These are phyloP conservation scores for Anas flavirostris DNA, from an alignment of 2,797 vertebrate species.

Conservation along the genomic window DNA sequence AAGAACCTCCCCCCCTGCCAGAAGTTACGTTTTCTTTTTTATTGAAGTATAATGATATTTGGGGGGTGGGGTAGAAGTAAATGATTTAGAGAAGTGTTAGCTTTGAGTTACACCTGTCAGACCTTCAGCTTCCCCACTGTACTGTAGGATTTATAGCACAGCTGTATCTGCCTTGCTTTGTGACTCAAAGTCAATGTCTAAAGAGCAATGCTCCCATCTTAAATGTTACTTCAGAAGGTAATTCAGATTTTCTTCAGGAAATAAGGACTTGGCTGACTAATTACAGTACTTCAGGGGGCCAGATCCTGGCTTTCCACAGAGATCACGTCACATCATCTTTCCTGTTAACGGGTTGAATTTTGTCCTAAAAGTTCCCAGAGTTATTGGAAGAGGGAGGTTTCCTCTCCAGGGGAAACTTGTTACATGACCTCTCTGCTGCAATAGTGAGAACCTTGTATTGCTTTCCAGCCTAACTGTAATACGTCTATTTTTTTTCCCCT, in stretches of 20 bases:
- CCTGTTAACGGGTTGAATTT: not conserved
- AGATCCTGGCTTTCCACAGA: not conserved
- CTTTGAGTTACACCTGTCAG: not conserved
- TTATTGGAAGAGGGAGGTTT: not conserved
- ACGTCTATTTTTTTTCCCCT: fast-evolving
- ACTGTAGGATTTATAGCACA: not conserved
- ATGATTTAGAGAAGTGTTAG: constrained; percentile 4
- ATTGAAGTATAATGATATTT: not conserved
- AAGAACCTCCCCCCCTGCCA: not conserved
- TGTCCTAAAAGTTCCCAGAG: not conserved
- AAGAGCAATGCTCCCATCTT: not conserved
- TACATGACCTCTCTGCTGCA: not conserved
- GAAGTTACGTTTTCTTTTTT: constrained; percentile 15
- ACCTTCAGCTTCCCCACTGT: not conserved
- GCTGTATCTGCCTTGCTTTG: not conserved
- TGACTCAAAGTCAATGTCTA: not conserved
- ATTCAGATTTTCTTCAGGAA: not conserved
- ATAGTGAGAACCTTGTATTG: not conserved
- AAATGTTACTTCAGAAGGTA: not conserved
- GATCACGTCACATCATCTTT: not conserved
- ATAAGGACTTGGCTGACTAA: not conserved
- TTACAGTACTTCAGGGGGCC: not conserved
- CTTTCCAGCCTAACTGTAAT: not conserved
- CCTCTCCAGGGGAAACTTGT: not conserved
- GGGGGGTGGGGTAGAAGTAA: not conserved